Evolutionary conservation across 2,113 vertebrate species (phyloP).

Genomic region (Trogon melanurus): DNA sequence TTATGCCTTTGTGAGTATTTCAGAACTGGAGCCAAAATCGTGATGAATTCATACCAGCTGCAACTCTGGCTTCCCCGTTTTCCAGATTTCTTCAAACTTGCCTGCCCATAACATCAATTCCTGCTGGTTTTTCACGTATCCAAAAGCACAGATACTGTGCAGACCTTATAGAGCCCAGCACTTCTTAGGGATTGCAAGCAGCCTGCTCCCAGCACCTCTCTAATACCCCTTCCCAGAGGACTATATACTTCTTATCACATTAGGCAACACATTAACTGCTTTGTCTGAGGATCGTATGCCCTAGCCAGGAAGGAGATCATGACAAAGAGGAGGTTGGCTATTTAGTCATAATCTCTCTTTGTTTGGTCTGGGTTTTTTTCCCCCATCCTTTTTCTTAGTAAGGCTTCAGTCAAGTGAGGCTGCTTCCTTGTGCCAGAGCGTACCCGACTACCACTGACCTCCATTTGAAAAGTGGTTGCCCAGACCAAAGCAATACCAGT

Average conservation of each 20-base stretch:
- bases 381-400: background rate
- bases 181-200: background rate
- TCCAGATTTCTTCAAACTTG: background rate
- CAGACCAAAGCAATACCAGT: background rate
- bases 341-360: background rate
- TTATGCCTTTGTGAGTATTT: constrained; percentile 50
- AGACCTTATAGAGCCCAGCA: background rate
- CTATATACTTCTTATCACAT: background rate
- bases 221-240: background rate
- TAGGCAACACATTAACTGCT: background rate
- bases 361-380: background rate
- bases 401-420: accelerated
- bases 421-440: background rate
- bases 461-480: background rate
- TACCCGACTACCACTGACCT: background rate
- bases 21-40: constrained; percentile 29
- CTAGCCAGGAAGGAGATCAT: background rate
- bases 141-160: background rate
- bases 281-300: background rate
- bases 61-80: background rate
- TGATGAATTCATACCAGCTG: constrained; percentile 67
- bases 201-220: background rate
- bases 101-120: constrained; percentile 16
- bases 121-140: background rate
- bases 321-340: background rate